Conservation (phyloP, 2,797 vertebrate species). For the Poecilia wingei region DNA sequence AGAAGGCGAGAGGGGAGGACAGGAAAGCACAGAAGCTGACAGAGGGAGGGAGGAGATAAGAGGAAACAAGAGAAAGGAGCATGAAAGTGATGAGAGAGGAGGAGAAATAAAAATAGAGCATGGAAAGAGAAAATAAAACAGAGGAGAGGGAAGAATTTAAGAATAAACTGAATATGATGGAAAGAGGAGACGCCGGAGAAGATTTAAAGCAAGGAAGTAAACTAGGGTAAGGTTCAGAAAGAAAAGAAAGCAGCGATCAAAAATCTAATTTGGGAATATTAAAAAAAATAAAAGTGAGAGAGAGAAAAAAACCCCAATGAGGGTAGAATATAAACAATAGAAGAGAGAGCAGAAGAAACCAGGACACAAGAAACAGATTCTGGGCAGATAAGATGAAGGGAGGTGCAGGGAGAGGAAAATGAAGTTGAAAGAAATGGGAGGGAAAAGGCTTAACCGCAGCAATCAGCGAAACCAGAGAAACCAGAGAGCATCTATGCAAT, state of each 20-base stretch:
- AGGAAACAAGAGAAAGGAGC: constrained; percentile 31
- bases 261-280: constrained; percentile 12
- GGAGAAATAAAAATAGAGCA: constrained; percentile 36
- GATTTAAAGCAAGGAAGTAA: constrained; percentile 7
- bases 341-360: constrained; percentile 15
- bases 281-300: not conserved
- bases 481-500: constrained; percentile 47
- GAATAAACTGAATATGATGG: constrained; percentile 2
- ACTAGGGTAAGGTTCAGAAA: not conserved
- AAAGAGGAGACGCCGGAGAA: not conserved
- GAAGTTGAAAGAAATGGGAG: constrained; percentile 32
- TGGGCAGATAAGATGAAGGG: constrained; percentile 22
- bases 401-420: constrained; percentile 24
- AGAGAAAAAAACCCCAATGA: constrained; percentile 2
- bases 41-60: constrained; percentile 33
- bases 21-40: constrained; percentile 35
- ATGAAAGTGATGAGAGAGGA: constrained; percentile 43
- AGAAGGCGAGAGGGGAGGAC: constrained; percentile 39
- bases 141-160: not conserved
- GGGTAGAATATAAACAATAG: constrained; percentile 20
- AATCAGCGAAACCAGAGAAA: constrained; percentile 53
- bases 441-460: constrained; percentile 39
- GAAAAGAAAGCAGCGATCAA: constrained; percentile 4
- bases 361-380: constrained; percentile 26
- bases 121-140: not conserved